phyloP scores from a whole-genome alignment of 2,888 invertebrate species.

The Caenorhabditis afra region DNA sequence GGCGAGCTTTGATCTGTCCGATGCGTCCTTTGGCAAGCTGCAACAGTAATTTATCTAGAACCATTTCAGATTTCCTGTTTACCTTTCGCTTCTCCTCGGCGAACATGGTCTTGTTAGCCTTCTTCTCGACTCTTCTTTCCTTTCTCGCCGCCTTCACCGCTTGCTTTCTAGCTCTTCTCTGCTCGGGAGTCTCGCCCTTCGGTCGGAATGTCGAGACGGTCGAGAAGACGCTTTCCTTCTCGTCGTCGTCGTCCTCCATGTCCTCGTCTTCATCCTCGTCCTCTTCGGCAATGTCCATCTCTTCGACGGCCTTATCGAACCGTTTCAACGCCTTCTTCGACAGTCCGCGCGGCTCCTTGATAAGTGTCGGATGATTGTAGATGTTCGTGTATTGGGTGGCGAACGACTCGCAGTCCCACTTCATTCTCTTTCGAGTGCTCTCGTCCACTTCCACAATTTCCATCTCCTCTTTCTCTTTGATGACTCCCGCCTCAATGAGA shows the following conservation, averaged over 20 bases:
- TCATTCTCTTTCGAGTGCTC: slow-evolving; percentile 64
- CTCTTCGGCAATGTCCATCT: slow-evolving; percentile 58
- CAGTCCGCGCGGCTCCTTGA: slow-evolving; percentile 82
- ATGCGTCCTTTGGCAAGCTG: slow-evolving; percentile 63
- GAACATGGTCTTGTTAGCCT: slow-evolving; percentile 70
- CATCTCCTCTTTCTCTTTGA: slow-evolving; percentile 65
- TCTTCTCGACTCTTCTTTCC: slow-evolving; percentile 76
- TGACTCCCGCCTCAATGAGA: slow-evolving; percentile 65
- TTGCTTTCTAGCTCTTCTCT: slow-evolving; percentile 88
- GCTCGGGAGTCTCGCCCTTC: slow-evolving; percentile 88
- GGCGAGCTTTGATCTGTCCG: slow-evolving; percentile 64
- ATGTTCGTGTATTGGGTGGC: slow-evolving; percentile 89
- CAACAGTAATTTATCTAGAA: slow-evolving; percentile 29
- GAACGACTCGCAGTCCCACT: slow-evolving; percentile 80
- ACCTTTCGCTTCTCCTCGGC: slow-evolving; percentile 68
- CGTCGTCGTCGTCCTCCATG: slow-evolving; percentile 54
- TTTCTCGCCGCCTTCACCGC: slow-evolving; percentile 88
- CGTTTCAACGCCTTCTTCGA: slow-evolving; percentile 68
- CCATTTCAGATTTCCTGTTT: no score
- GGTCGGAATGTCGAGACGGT: slow-evolving; percentile 81
- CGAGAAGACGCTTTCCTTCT: slow-evolving; percentile 40
- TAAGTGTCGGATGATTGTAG: slow-evolving; percentile 93
- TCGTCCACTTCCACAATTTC: slow-evolving; percentile 71
- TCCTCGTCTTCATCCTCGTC: slow-evolving; percentile 63
- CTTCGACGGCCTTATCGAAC: slow-evolving; percentile 67